Percentiles rank a stretch among this genome's conserved stretches.
Conservation (phyloP, 1,140 invertebrate species). For the Macrocentrus cingulum region DNA sequence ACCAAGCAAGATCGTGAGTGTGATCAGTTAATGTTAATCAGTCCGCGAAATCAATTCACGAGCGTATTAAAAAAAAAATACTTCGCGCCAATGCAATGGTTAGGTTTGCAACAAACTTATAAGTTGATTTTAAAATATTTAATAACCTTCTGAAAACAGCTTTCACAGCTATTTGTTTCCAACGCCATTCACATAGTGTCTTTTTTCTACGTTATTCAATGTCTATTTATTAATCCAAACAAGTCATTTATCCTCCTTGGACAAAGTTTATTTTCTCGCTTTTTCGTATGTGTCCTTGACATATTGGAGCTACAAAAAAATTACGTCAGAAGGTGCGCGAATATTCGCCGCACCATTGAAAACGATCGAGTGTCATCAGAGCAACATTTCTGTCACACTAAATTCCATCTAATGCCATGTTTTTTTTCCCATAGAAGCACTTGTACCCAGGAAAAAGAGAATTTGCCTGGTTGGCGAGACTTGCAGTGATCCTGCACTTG, state of each 20-base stretch:
- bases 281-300: conserved; percentile 20
- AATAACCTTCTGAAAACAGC: too few species aligned
- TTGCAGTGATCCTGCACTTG: conserved; percentile 58
- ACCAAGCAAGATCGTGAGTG: conserved; percentile 52
- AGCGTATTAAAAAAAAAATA: not conserved
- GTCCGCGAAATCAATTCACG: not conserved
- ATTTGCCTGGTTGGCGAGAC: conserved; percentile 66
- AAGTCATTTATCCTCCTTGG: conserved; percentile 2
- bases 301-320: conserved; percentile 22
- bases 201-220: too few species aligned
- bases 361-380: too few species aligned
- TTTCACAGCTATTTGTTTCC: too few species aligned
- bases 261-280: not conserved
- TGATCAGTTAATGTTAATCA: not conserved
- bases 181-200: too few species aligned
- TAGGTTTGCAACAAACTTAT: too few species aligned
- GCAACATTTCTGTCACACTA: too few species aligned
- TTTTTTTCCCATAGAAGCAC: too few species aligned
- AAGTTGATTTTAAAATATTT: too few species aligned
- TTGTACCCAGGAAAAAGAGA: conserved; percentile 60
- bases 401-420: conserved; percentile 38
- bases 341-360: conserved; percentile 1
- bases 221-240: too few species aligned
- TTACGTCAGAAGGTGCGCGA: conserved; percentile 15
- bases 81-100: too few species aligned